Evolutionary conservation across 2,113 vertebrate species (phyloP).

Genomic region (Nycticryphes semicollaris): DNA sequence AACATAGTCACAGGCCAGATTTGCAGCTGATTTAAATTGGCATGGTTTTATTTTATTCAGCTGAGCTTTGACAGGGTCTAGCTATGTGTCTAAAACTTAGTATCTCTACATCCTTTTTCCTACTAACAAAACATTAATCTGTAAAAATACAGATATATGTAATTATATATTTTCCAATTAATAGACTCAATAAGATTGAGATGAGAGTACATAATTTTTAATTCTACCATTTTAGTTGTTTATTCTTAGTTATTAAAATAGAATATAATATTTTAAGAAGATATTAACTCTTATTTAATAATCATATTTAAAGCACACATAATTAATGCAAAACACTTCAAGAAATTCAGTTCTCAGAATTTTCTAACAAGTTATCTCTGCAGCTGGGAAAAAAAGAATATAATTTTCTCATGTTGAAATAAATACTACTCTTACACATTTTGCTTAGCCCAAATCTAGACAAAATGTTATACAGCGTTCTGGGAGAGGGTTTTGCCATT

Average conservation of each 20-base stretch:
- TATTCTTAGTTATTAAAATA: background rate
- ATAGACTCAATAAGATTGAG: background rate
- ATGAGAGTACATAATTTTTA: background rate
- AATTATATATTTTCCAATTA: background rate
- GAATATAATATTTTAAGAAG: background rate
- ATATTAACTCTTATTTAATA: background rate
- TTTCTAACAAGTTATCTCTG: background rate
- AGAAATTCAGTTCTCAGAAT: background rate
- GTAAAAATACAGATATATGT: background rate
- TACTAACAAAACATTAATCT: background rate
- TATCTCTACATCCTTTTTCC: background rate
- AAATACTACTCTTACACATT: background rate
- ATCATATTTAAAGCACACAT: background rate
- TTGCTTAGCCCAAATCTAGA: background rate
- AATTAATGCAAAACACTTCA: background rate
- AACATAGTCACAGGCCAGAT: background rate
- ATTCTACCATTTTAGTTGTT: background rate
- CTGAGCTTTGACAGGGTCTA: background rate
- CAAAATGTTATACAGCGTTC: fast-evolving
- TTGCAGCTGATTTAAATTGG: background rate
- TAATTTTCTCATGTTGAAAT: background rate
- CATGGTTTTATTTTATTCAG: background rate
- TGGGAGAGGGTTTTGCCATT: background rate
- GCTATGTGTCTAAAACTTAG: background rate
- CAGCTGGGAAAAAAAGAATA: background rate